These are phyloP conservation scores for Dichetophora obliterata DNA, from an alignment of 2,888 invertebrate genomes.

Conservation along the genomic window DNA sequence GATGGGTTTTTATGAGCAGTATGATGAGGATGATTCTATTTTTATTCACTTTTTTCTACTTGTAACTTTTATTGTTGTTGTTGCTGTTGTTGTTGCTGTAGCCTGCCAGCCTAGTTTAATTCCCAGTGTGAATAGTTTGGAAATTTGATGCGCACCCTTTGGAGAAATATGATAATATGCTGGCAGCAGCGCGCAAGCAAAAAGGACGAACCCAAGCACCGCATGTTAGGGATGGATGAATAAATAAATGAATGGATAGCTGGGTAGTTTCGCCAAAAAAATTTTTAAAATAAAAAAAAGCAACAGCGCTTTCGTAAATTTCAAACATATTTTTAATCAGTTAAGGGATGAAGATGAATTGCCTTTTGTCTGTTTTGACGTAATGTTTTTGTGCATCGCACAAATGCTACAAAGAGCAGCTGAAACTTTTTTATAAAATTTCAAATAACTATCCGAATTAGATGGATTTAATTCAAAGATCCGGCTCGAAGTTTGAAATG, in stretches of 20 bases:
- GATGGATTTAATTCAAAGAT: too few species aligned
- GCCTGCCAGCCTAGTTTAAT: slow-evolving; percentile 35
- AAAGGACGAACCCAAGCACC: not conserved
- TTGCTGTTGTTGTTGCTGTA: slow-evolving; percentile 22
- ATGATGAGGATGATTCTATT: slow-evolving; percentile 22
- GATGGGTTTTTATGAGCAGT: slow-evolving; percentile 48
- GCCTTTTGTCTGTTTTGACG: slow-evolving; percentile 65
- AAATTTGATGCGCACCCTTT: slow-evolving; percentile 7
- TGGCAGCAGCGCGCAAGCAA: not conserved
- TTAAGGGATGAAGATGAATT: slow-evolving; percentile 66
- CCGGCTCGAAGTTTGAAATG: too few species aligned
- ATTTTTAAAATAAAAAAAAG: slow-evolving; percentile 46
- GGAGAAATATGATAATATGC: slow-evolving; percentile 7
- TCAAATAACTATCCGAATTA: too few species aligned
- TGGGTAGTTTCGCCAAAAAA: too few species aligned
- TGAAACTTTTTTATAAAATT: not conserved
- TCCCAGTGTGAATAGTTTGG: slow-evolving; percentile 10
- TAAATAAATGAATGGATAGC: slow-evolving; percentile 29
- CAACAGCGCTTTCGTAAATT: slow-evolving; percentile 63
- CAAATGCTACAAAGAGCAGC: slow-evolving; percentile 11
- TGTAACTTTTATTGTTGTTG: slow-evolving; percentile 40
- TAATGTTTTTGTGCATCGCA: slow-evolving; percentile 55
- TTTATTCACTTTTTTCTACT: slow-evolving; percentile 20
- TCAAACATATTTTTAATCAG: not conserved
- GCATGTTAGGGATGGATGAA: not conserved